Evolutionary conservation across 2,113 vertebrate genomes (phyloP).

Genomic region (human): DNA sequence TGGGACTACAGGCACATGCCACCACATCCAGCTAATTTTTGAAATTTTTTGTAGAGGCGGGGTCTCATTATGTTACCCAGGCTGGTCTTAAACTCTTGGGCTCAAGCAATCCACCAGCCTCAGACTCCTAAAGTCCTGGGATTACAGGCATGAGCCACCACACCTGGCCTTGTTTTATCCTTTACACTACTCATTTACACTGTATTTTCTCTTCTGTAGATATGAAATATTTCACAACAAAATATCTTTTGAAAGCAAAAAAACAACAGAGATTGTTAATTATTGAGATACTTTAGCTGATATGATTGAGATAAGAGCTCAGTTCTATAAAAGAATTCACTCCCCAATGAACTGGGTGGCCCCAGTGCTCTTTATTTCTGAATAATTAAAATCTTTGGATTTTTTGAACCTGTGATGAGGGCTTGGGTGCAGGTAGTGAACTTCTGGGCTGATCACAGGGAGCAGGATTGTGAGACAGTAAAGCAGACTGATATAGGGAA

Average conservation of each 20-base stretch:
- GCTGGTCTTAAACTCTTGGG: too few relatives aligned
- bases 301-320: neutral
- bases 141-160: too few relatives aligned
- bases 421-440: neutral
- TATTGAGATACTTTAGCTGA: neutral
- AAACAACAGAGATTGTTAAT: neutral
- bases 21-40: too few relatives aligned
- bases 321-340: neutral
- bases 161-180: neutral
- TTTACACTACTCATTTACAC: neutral
- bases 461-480: neutral
- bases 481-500: neutral
- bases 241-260: conserved; percentile 15
- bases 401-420: neutral
- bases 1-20: too few relatives aligned
- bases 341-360: neutral
- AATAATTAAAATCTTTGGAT: neutral
- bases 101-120: too few relatives aligned
- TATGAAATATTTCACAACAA: neutral
- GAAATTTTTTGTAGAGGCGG: too few relatives aligned
- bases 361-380: neutral
- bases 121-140: too few relatives aligned
- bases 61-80: too few relatives aligned
- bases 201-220: neutral
- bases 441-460: neutral